Percentiles rank a stretch among this genome's conserved stretches.
These are phyloP conservation scores for Pemphredon lugubris DNA, from an alignment of 2,888 invertebrate species.

Conservation along the genomic window DNA sequence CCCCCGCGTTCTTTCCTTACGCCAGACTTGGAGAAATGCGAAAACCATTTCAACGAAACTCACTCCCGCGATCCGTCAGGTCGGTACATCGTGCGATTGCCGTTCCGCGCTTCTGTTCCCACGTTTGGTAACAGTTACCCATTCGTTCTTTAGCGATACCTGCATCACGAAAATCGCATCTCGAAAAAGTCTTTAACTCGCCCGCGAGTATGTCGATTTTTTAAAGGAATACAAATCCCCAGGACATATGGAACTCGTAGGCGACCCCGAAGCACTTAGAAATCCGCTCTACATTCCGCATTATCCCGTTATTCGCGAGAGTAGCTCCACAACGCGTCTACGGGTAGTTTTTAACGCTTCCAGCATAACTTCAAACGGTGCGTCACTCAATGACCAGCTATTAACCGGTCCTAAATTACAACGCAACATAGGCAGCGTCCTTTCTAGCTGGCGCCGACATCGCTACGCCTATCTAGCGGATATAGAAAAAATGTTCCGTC, in stretches of 20 bases:
- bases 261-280: not conserved
- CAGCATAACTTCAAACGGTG: not conserved
- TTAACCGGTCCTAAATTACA: conserved; percentile 7
- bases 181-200: not conserved
- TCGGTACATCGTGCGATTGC: conserved; percentile 1
- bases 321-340: conserved; percentile 10
- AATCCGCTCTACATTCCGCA: conserved; percentile 3
- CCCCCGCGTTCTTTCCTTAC: not conserved
- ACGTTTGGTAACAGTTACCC: not conserved
- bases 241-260: not conserved
- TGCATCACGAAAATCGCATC: not conserved
- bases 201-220: not conserved
- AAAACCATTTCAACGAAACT: conserved; percentile 1
- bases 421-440: not conserved
- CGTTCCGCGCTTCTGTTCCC: not conserved
- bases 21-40: not conserved
- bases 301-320: not conserved
- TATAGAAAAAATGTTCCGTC: conserved; percentile 9
- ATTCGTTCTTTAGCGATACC: not conserved
- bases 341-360: conserved; percentile 19
- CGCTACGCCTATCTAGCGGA: not conserved
- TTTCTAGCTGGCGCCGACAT: not conserved
- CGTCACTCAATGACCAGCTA: conserved; percentile 17
- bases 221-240: conserved; percentile 14
- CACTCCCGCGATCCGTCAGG: not conserved